Evolutionary conservation across 92 coral and sea anemone species (phyloP), one percentile per base, ranked within the genome.

Genomic region (Zoanthus gigantus): DNA sequence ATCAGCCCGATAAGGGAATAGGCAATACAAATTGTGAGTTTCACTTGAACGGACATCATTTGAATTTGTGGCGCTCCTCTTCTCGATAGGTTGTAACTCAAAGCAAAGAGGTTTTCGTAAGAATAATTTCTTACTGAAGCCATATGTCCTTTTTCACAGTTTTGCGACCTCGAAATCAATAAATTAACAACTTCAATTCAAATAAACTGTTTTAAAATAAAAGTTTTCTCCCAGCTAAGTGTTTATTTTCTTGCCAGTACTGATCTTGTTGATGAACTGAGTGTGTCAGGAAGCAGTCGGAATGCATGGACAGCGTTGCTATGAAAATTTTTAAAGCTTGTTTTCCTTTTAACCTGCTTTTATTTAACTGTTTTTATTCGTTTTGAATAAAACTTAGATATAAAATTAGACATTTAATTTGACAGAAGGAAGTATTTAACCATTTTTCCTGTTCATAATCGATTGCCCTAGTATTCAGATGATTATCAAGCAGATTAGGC

Each of bases 1-100:
- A 58, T 34, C 9, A 13, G 32, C 60, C 72, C 84, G 31, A 79
- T 79, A 7, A 79, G 56, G 14, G 47, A n/a, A 57, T 79, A 79
- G 17, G 65, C 84, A 9, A 32, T 2, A 48, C 84, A 79, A 30
- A 61, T 17, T 1, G 57, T 11, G 37, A 58, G 15, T 11, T 9
- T n/a, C 15, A 34, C 29, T 60, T 16, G 56, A 9, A 29, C 28
- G 72, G 69, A 79, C 30, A 60, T 9, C 14, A 2, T n/a, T 37
- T 18, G 7, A 79, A 3, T 12, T 57, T 61, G 84, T 79, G 72
- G 71, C 4, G 17, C 13, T 16, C 53, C 18, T 16, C 4, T 32
- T 3, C 16, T 61, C 60, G 84, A 79, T 3, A 65, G 48, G 23
- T 79, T 79, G 7, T 14, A 30, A 29, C 72, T 37, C 17, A 7